Evolutionary conservation across 2,888 invertebrate species (phyloP).

Genomic region (Caenorhabditis imperialis): DNA sequence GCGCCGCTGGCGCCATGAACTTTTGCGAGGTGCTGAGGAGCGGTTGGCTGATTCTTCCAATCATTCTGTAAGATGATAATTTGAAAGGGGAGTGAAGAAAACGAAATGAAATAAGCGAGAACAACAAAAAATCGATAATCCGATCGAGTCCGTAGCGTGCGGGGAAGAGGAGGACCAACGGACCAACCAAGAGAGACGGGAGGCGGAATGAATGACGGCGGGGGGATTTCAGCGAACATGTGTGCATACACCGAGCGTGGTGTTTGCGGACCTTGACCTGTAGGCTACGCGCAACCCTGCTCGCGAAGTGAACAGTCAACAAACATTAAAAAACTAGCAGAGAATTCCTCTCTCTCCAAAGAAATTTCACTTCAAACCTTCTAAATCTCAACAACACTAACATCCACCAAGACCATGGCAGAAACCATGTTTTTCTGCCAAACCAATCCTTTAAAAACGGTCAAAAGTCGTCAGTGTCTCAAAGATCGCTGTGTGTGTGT

Average conservation of each 20-base stretch:
- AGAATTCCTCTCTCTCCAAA: no score
- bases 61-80: slow-evolving; percentile 64
- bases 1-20: slow-evolving; percentile 63
- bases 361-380: no score
- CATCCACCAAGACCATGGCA: no score
- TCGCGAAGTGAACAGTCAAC: no score
- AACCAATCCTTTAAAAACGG: no score
- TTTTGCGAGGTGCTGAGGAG: slow-evolving; percentile 64
- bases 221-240: no score
- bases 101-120: not conserved
- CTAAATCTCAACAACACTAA: no score
- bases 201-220: not conserved
- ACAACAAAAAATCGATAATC: slow-evolving; percentile 1
- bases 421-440: no score
- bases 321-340: not conserved
- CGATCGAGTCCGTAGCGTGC: not conserved
- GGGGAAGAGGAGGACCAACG: not conserved
- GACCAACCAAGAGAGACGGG: not conserved
- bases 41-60: slow-evolving; percentile 65
- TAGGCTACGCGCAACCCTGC: slow-evolving; percentile 10
- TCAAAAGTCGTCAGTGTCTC: slow-evolving; percentile 25
- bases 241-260: not conserved
- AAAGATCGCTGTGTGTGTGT: slow-evolving; percentile 24
- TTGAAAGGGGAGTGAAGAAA: no score
- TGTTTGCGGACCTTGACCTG: slow-evolving; percentile 31